Base-by-base conservation (phyloP, 2,113 vertebrate genomes). In the Rhea americana region DNA sequence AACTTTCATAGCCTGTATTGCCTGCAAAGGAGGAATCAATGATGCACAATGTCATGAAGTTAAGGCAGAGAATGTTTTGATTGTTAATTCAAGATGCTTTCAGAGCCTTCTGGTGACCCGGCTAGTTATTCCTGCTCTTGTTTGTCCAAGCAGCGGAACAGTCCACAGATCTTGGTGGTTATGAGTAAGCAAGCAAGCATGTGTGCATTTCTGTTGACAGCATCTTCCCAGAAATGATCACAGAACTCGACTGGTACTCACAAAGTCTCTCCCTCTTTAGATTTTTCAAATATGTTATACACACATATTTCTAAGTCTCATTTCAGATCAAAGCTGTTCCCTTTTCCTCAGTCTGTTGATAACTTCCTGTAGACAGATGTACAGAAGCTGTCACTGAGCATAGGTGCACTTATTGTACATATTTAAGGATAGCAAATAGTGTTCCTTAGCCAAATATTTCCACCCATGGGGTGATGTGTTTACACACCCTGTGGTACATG, bases 391-490 rank as follows among this genome's bases (percentile, higher is more conserved):
- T 81, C 73, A 76, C 73, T 79, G 32, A 93, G 39, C 81, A 93
- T 73, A 62, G 61, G 48, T 56, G 66, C 39, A 0, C 76, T 88
- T 21, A 61, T 4, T 90, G 70, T 58, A 7, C 1, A 0, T 66
- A 76, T 90, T 94, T 90, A 79, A 84, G 30, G 82, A 73, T 1
- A 50, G 83, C 32, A 93, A 88, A 55, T 18, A 87, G 48, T 2
- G 39, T n/a, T 85, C 48, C 65, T 86, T 41, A 41, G 66, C 61
- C 90, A 95, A 94, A 70, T 37, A 84, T 86, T 93, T 94, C 85
- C 95, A 94, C 18, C 83, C 77, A 32, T 66, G 80, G 76, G 80
- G 77, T 73, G 80, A 94, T 73, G 66, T 94, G 90, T 94, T 94
- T 91, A 87, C 80, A 75, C 37, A 75, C 30, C 53, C 91, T 91